A percentile compares a stretch with the other conserved stretches of the same genome.
phyloP scores from a whole-genome alignment of 2,113 vertebrate species.

The Syrmaticus mikado region DNA sequence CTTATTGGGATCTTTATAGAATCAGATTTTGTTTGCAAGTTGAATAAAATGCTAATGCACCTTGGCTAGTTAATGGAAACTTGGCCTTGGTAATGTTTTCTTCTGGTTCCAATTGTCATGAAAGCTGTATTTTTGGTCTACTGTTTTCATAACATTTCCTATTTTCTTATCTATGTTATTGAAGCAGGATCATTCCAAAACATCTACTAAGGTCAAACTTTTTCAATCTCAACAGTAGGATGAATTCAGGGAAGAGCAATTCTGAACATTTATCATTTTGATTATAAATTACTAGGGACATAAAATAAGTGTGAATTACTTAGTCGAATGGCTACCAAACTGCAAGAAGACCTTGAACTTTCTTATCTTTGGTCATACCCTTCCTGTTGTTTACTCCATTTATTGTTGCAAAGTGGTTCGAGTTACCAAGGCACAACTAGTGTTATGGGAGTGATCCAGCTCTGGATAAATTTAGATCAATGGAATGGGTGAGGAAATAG shows the following conservation, averaged over 20 bases:
- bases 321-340: not conserved
- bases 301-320: not conserved
- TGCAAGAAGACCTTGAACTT: not conserved
- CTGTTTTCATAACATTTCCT: not conserved
- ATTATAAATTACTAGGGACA: not conserved
- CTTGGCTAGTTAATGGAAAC: not conserved
- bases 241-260: not conserved
- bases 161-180: not conserved
- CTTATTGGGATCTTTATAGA: not conserved
- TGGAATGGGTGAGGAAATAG: constrained; percentile 1
- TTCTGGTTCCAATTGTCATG: not conserved
- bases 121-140: not conserved
- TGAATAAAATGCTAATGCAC: not conserved
- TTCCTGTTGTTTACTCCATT: not conserved
- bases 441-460: not conserved
- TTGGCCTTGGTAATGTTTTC: not conserved
- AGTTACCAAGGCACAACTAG: not conserved
- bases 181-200: not conserved
- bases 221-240: not conserved
- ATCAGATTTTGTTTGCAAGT: not conserved
- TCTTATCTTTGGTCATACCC: not conserved
- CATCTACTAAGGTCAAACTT: not conserved
- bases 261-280: not conserved
- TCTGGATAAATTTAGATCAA: constrained; percentile 12
- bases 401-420: not conserved